Conservation (phyloP, 2,797 vertebrate genomes). For the Pseudotriccus pelzelni region DNA sequence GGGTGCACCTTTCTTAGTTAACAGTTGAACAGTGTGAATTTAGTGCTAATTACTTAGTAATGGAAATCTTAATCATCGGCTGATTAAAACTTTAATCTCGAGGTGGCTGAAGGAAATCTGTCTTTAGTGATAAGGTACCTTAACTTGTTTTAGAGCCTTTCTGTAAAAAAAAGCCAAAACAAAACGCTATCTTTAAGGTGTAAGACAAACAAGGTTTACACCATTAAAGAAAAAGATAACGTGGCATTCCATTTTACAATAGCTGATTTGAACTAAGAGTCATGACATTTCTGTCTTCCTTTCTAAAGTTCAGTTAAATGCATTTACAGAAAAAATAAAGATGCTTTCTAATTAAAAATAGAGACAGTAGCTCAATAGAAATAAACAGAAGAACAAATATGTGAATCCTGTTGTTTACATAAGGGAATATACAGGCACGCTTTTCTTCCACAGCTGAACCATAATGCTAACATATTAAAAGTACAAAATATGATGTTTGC, state of each 20-base stretch:
- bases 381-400: neutral
- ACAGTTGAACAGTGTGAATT: neutral
- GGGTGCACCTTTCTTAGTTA: neutral
- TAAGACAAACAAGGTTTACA: neutral
- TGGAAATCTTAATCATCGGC: neutral
- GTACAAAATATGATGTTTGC: neutral
- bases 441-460: neutral
- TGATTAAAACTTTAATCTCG: constrained; percentile 27
- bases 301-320: neutral
- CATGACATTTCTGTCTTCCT: neutral
- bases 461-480: neutral
- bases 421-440: neutral
- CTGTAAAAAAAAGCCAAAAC: neutral
- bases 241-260: neutral
- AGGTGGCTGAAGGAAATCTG: neutral
- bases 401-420: neutral
- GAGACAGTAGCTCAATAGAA: neutral
- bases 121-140: neutral
- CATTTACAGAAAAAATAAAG: neutral
- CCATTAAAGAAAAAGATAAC: neutral
- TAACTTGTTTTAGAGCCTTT: neutral
- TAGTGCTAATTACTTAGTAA: neutral
- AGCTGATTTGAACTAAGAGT: neutral
- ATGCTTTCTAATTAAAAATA: neutral
- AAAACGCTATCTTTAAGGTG: neutral